Evolutionary conservation across 2,797 vertebrate genomes (phyloP), one percentile per base, ranked within the genome.

Genomic region (Mastacembelus armatus): DNA sequence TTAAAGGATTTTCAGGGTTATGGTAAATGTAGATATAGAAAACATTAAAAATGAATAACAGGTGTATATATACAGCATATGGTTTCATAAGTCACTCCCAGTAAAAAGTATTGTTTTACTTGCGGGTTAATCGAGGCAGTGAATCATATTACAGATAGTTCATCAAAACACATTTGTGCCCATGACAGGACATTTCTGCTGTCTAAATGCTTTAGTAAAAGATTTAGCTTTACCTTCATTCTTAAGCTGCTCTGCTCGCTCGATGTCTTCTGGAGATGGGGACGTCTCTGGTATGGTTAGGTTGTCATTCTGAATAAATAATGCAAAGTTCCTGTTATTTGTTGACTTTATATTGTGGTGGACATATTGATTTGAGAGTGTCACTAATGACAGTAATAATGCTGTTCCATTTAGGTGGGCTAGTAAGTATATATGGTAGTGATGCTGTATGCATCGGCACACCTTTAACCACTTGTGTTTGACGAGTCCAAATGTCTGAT

Each of bases 241-340:
- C 84, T 99, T 99, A 14, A 99, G 91, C 45, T 96, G 96, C 76
- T 99, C 98, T 16, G 98, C 97, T 88, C 95, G 94, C 72, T 95
- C 95, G 2, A 92, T 87, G 40, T 95, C 94, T 77, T 96, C 96
- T 45, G 95, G 91, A 49, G 92, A 90, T 0, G 92, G 91, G 32
- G 93, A 94, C 2, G 92, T 94, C 85, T 94, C 93, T 60, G 95
- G 95, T 45, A 93, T 77, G 32, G 94, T 93, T 59, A 95, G 45
- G 76, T 94, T 91, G 70, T 96, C 96, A 80, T 96, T 98, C 97
- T 99, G 71, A 8, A 26, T 8, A 54, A 51, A 71, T 0, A 51
- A 71, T 0, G 0, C 7, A 42, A 43, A 71, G 65, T 21, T 12
- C 49, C 4, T n/a, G 21, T 7, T 10, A 12, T 19, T 49, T 8